These are phyloP conservation scores for Nothoprocta perdicaria DNA, from an alignment of 2,113 vertebrate species.

Conservation along the genomic window DNA sequence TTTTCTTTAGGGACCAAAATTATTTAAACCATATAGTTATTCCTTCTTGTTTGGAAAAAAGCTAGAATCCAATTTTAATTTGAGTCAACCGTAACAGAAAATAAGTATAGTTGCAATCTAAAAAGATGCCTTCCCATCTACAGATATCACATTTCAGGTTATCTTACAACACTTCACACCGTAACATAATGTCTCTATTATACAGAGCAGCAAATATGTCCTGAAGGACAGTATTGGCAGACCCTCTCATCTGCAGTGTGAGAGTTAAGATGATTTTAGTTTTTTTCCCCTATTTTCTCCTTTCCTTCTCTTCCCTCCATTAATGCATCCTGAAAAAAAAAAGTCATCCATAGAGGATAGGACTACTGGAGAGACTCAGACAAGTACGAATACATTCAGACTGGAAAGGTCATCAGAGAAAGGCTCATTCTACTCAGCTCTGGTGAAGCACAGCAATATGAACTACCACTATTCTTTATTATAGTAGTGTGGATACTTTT, in stretches of 20 bases:
- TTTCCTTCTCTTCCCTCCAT: background rate
- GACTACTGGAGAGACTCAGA: background rate
- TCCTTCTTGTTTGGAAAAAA: background rate
- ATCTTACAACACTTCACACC: background rate
- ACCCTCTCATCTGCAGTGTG: background rate
- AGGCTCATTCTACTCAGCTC: background rate
- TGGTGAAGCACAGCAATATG: background rate
- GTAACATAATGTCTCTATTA: background rate
- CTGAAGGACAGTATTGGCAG: background rate
- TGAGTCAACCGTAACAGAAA: background rate
- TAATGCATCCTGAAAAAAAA: background rate
- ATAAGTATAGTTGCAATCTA: background rate
- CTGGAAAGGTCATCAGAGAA: background rate
- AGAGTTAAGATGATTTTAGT: background rate
- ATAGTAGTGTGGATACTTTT: background rate
- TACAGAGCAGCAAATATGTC: background rate
- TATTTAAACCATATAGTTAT: background rate
- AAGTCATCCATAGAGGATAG: background rate
- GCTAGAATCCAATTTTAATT: background rate
- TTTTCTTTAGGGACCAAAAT: background rate
- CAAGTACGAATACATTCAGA: background rate
- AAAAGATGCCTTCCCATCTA: background rate
- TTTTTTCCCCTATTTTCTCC: background rate
- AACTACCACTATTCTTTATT: background rate
- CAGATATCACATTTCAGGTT: background rate